Evolutionary conservation across 2,113 vertebrate species (phyloP), one percentile per base, ranked within the genome.

Genomic region (Antigone vipio): DNA sequence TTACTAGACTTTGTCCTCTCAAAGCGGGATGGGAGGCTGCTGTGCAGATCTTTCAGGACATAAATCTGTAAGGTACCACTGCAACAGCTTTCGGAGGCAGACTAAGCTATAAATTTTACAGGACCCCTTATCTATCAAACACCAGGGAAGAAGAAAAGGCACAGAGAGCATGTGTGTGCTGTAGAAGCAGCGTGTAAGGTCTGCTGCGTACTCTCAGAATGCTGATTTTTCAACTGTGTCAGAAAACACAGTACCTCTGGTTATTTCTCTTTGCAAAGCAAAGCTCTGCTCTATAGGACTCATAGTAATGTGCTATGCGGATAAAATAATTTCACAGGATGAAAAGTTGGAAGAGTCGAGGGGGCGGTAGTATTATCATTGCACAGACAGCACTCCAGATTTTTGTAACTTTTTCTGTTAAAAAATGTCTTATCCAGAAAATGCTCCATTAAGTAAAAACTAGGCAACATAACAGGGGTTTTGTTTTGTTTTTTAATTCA

Each of bases 1-100:
- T 44, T 60, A 27, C 40, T 62, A 14, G 12, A 27, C 22, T 97
- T 95, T 98, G 44, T 95, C 47, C 80, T 97, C 88, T 93, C 97
- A 96, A 90, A 96, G 71, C 1, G 0, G 68, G 73, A 91, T 88
- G 92, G 90, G 66, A 97, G 75, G 78, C 40, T 74, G 73, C 67
- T 95, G 66, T 88, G 79, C 49, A 96, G 64, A 73, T 71, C 21
- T 90, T 88, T 85, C 64, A 59, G 45, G 47, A 47, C 44, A 44
- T 93, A 89, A 91, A 90, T 95, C 85, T 96, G 49, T 75, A 64
- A 89, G 50, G 30, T 67, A 76, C 3, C 89, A 72, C 42, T 71
- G 21, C 26, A 93, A 88, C 64, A 74, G 66, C 35, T 81, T 95
- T 94, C 30, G 77, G 83, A 80, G 38, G 59, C 62, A 83, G 10